Conservation (phyloP, 2,888 invertebrate species). For the Dinocampus coccinellae region DNA sequence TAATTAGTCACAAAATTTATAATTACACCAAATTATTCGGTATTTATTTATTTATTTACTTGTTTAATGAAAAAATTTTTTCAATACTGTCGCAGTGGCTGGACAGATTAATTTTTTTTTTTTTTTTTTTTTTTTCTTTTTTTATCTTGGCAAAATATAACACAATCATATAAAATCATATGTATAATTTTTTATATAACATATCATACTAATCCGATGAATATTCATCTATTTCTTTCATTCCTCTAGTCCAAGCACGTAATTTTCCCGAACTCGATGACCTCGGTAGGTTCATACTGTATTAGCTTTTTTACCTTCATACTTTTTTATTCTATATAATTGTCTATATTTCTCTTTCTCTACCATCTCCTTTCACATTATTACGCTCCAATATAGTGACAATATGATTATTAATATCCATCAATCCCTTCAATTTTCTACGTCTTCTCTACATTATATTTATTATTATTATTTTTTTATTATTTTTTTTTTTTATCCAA, state of each 20-base stretch:
- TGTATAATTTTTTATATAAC: slow-evolving; percentile 13
- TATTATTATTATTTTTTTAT: no score
- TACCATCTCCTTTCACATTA: slow-evolving; percentile 22
- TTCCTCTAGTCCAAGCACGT: slow-evolving; percentile 74
- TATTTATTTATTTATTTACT: not conserved
- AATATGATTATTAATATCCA: not conserved
- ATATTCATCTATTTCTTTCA: slow-evolving; percentile 68
- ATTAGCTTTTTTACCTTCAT: slow-evolving; percentile 59
- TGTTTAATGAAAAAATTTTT: not conserved
- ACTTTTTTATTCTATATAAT: slow-evolving; percentile 9
- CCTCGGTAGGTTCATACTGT: slow-evolving; percentile 73
- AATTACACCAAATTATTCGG: not conserved
- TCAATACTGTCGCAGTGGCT: slow-evolving; percentile 18
- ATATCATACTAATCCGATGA: slow-evolving; percentile 63
- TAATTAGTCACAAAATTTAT: no score
- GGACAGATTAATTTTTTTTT: slow-evolving; percentile 27
- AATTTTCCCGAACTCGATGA: slow-evolving; percentile 75
- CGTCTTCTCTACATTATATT: not conserved
- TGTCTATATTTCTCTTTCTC: slow-evolving; percentile 47
- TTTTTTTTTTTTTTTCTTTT: slow-evolving; percentile 23
- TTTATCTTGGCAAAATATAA: no score
- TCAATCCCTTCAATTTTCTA: not conserved
- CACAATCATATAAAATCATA: slow-evolving; percentile 28
- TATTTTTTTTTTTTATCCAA: no score
- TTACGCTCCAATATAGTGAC: slow-evolving; percentile 6